Evolutionary conservation across 2,797 vertebrate genomes (phyloP).

Genomic region (Cossypha heuglini): DNA sequence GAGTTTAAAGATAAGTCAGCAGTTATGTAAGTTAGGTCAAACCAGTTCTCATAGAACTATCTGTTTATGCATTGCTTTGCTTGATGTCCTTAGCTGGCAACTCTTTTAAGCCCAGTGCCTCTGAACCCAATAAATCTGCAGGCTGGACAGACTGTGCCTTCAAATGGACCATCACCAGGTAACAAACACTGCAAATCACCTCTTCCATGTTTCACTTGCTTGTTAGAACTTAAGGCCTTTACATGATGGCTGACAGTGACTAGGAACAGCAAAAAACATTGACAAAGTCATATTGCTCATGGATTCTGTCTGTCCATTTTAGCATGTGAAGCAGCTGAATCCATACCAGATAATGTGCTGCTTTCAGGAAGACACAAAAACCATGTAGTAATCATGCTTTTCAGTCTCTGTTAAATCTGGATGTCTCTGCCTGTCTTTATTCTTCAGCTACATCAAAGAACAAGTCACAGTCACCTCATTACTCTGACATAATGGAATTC

Average conservation of each 20-base stretch:
- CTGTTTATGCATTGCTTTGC: not conserved
- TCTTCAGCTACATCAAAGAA: slow-evolving; percentile 57
- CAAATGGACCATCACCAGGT: slow-evolving; percentile 38
- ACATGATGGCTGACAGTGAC: not conserved
- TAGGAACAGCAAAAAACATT: not conserved
- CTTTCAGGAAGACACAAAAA: not conserved
- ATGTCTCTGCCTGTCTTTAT: not conserved
- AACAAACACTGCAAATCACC: not conserved
- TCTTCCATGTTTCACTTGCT: not conserved
- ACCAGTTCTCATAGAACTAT: not conserved
- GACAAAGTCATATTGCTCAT: not conserved
- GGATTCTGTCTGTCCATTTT: not conserved
- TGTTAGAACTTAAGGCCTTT: not conserved
- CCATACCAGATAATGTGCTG: not conserved
- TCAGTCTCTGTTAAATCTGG: not conserved
- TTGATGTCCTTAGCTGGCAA: slow-evolving; percentile 45
- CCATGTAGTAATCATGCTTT: not conserved
- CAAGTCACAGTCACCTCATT: slow-evolving; percentile 65
- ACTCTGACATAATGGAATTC: slow-evolving; percentile 80
- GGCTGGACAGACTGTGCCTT: not conserved
- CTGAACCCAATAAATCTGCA: slow-evolving; percentile 64
- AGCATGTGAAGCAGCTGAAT: not conserved
- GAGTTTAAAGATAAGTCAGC: not conserved
- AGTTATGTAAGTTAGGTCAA: not conserved
- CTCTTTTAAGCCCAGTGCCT: slow-evolving; percentile 56